Percentiles rank a stretch among this genome's conserved stretches.
phyloP scores from a whole-genome alignment of 2,797 vertebrate species.

The Remorina albescens region DNA sequence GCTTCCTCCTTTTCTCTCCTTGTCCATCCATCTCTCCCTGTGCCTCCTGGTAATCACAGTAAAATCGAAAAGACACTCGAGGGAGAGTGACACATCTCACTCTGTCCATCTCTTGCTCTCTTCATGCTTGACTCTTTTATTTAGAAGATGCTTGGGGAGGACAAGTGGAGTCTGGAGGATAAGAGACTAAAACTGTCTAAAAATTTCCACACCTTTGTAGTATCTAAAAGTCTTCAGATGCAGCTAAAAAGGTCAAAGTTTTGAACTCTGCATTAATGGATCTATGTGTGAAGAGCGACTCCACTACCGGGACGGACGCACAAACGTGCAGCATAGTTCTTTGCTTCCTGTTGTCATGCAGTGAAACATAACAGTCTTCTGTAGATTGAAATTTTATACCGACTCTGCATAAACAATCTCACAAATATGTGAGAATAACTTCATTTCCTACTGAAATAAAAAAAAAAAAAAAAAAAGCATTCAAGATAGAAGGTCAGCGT shows the following conservation, averaged over 20 bases:
- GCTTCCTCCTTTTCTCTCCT: conserved; percentile 22
- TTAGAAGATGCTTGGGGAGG: background rate
- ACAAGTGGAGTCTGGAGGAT: background rate
- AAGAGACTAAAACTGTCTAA: background rate
- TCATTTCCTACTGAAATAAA: background rate
- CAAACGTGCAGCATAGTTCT: background rate
- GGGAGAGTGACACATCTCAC: conserved; percentile 52
- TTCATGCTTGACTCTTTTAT: conserved; percentile 35
- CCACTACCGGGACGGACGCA: background rate
- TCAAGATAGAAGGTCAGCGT: background rate
- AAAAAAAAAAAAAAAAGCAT: background rate
- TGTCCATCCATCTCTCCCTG: conserved; percentile 48
- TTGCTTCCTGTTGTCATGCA: background rate
- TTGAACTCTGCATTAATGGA: background rate
- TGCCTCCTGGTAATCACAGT: conserved; percentile 58
- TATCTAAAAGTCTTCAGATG: background rate
- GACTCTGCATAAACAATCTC: background rate
- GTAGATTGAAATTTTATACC: background rate
- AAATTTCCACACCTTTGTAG: background rate
- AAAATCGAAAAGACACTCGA: conserved; percentile 50
- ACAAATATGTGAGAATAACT: background rate
- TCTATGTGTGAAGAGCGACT: background rate
- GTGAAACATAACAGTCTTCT: no score
- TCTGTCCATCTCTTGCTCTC: conserved; percentile 26
- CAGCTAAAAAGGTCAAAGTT: background rate